Evolutionary conservation across 2,113 vertebrate genomes (phyloP), one percentile per base, ranked within the genome.

Genomic region (Climacteris rufus): DNA sequence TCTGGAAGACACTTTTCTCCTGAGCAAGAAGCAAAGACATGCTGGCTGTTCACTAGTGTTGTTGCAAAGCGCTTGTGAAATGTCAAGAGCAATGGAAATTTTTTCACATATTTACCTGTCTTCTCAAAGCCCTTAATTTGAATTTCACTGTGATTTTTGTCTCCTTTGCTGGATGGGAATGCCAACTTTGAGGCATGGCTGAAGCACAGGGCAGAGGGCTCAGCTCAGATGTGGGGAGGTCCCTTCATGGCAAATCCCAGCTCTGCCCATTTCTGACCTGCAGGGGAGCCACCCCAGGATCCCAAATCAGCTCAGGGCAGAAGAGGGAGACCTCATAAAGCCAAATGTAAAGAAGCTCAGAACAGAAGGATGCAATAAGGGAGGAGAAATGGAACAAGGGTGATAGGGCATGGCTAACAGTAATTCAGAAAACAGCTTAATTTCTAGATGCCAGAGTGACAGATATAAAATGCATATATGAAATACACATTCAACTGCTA

Each of bases 1-100:
- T 85, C 78, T 83, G 71, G 90, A 93, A 89, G 57, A 85, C 27
- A 59, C 71, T 85, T 93, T 83, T 42, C 56, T 96, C 60, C 52
- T 71, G 54, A 87, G 52, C 39, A 83, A 92, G 68, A 77, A 80
- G 33, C 35, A 64, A 88, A 74, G 54, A 78, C 2, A 0, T 50
- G 35, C 17, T 83, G 83, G 64, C 35, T 87, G 28, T 70, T 90
- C 77, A 27, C 66, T 77, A 8, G 42, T 61, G 60, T 33, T 63
- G 57, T 42, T 59, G 31, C 33, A 86, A 57, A 90, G 30, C 28
- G n/a, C 47, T 84, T 83, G 40, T 49, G 40, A 78, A 85, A 35
- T 15, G 17, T 23, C 61, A 82, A 40, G 57, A 82, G 37, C 42
- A 49, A 11, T 2, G 3, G 52, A 89, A 50, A 44, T 39, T 1